These are phyloP conservation scores for Galeopsomyia nigrocyanea DNA, from an alignment of 2,888 invertebrate genomes.

Conservation along the genomic window DNA sequence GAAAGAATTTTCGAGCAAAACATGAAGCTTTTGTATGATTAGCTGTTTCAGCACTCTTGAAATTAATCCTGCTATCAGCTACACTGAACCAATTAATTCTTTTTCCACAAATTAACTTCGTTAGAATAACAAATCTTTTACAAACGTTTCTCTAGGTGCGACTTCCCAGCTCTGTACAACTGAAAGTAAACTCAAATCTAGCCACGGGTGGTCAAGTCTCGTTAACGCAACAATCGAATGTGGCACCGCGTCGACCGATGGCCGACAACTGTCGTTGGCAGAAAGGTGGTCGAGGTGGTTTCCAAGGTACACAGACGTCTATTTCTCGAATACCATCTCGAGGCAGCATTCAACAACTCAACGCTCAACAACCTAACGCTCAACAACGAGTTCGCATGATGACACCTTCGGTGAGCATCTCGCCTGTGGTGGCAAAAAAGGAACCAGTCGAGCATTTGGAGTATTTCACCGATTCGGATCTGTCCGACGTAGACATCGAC, in stretches of 20 bases:
- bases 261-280: conserved; percentile 64
- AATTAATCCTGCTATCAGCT: too few relatives aligned
- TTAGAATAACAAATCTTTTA: background rate
- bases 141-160: conserved; percentile 58
- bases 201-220: conserved; percentile 52
- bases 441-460: conserved; percentile 62
- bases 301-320: conserved; percentile 60
- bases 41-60: too few relatives aligned
- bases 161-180: conserved; percentile 64
- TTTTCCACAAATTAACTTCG: too few relatives aligned
- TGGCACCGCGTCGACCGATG: conserved; percentile 59
- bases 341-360: conserved; percentile 61
- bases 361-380: conserved; percentile 58
- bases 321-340: conserved; percentile 61
- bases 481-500: conserved; percentile 60
- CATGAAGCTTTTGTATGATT: too few relatives aligned
- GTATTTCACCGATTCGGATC: conserved; percentile 66
- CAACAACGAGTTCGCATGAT: conserved; percentile 64
- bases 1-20: too few relatives aligned
- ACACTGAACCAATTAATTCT: too few relatives aligned
- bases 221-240: conserved; percentile 53
- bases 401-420: conserved; percentile 71
- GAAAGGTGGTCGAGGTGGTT: conserved; percentile 58
- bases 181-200: conserved; percentile 63
- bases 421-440: conserved; percentile 68